A percentile compares a stretch with the other conserved stretches of the same genome.
Evolutionary conservation across 2,113 vertebrate genomes (phyloP).

Genomic region (Dipodomys spectabilis): DNA sequence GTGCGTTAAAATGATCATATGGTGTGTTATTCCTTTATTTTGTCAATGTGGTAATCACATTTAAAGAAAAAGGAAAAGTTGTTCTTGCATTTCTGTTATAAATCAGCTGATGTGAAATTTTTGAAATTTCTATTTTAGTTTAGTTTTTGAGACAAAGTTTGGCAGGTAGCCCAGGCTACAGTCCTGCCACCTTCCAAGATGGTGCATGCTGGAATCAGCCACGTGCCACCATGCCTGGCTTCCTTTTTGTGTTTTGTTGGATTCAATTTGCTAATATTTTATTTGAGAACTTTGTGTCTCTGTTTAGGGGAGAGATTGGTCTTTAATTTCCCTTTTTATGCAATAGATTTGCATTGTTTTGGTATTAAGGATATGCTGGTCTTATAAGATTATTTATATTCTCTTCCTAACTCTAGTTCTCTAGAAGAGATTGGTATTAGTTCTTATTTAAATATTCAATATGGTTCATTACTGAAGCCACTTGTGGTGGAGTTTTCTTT

Average conservation of each 20-base stretch:
- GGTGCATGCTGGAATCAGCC: no score
- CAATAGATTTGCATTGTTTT: neutral
- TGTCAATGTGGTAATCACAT: neutral
- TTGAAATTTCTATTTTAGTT: no score
- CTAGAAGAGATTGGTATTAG: neutral
- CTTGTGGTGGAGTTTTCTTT: slow-evolving; percentile 30
- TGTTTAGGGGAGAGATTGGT: neutral
- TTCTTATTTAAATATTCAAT: neutral
- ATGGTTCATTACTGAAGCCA: neutral
- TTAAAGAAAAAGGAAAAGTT: neutral
- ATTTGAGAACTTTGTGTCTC: neutral
- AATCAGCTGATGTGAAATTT: neutral
- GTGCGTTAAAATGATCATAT: neutral
- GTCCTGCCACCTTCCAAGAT: no score
- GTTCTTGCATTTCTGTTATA: neutral
- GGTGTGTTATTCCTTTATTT: neutral
- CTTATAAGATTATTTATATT: neutral
- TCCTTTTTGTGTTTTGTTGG: neutral
- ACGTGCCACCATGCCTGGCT: no score
- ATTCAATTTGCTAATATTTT: neutral
- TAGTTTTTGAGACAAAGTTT: no score
- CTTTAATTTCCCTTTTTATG: neutral
- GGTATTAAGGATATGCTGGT: neutral
- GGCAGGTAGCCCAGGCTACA: no score
- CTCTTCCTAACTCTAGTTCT: neutral